Percentiles rank a stretch among this genome's conserved stretches.
phyloP scores from a whole-genome alignment of 2,113 vertebrate genomes.

The human (Homo sapiens) region DNA sequence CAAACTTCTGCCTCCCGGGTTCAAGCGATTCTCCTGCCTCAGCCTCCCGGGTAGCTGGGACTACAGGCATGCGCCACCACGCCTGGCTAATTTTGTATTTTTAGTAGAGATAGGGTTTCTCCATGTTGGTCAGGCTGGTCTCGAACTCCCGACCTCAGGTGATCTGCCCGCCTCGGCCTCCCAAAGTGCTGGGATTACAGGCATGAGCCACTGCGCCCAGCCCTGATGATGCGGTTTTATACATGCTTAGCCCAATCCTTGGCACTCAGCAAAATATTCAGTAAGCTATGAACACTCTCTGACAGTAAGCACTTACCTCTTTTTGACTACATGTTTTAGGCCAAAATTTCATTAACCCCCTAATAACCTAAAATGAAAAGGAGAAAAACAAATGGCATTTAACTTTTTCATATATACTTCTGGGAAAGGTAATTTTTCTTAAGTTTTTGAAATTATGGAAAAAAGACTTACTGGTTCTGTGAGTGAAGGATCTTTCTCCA shows the following conservation, averaged over 20 bases:
- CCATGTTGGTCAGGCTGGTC: too few species aligned
- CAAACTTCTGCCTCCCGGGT: too few species aligned
- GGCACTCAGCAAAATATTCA: neutral
- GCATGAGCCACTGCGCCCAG: too few species aligned
- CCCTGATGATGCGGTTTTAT: neutral
- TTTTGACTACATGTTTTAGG: constrained; percentile 99
- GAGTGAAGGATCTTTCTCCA: constrained; percentile 99
- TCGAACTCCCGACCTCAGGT: too few species aligned
- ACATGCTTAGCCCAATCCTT: neutral
- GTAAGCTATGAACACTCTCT: neutral
- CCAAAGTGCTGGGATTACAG: too few species aligned
- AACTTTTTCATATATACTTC: constrained; percentile 27
- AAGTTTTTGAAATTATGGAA: neutral
- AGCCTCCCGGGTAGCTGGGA: too few species aligned
- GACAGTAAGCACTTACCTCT: constrained; percentile 87
- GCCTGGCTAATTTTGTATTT: too few species aligned
- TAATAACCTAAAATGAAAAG: constrained; percentile 92
- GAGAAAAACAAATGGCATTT: constrained; percentile 36
- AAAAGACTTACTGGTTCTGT: constrained; percentile 95
- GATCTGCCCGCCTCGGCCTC: too few species aligned
- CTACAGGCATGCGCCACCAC: too few species aligned
- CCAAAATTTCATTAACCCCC: constrained; percentile 99
- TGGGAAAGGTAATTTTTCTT: neutral
- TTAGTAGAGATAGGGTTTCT: too few species aligned
- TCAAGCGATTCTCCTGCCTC: too few species aligned